phyloP scores from a whole-genome alignment of 2,797 vertebrate species.

The Alca torda region DNA sequence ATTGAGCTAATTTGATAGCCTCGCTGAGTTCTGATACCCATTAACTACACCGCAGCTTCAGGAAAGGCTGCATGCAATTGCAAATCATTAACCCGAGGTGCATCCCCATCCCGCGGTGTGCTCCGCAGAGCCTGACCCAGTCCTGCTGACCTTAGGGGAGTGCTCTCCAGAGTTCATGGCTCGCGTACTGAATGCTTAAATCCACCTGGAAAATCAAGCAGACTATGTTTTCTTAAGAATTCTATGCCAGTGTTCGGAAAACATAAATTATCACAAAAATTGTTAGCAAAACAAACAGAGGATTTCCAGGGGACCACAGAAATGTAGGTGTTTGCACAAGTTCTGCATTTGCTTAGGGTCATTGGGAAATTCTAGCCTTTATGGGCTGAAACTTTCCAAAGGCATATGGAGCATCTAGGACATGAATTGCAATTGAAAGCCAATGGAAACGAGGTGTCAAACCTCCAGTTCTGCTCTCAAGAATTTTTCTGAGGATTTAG shows the following conservation, averaged over 20 bases:
- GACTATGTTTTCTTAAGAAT: constrained; percentile 42
- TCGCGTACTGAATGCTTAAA: neutral
- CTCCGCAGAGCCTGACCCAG: constrained; percentile 12
- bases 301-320: constrained; percentile 33
- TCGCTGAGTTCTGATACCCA: neutral
- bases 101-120: constrained; percentile 7
- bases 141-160: constrained; percentile 21
- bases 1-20: constrained; percentile 45
- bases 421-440: neutral
- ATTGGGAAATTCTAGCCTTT: constrained; percentile 14
- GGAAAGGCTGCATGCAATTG: neutral
- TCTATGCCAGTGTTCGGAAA: constrained; percentile 19
- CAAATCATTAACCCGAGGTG: constrained; percentile 40
- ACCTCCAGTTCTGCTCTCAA: neutral
- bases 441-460: neutral
- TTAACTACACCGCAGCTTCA: neutral
- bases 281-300: constrained; percentile 47
- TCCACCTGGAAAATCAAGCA: constrained; percentile 45
- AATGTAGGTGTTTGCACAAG: constrained; percentile 16
- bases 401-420: neutral
- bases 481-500: constrained; percentile 1
- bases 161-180: constrained; percentile 52
- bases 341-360: neutral
- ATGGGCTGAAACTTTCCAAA: neutral
- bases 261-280: constrained; percentile 46